These are phyloP conservation scores for Lipotes vexillifer DNA, from an alignment of 2,113 vertebrate species.

Conservation along the genomic window DNA sequence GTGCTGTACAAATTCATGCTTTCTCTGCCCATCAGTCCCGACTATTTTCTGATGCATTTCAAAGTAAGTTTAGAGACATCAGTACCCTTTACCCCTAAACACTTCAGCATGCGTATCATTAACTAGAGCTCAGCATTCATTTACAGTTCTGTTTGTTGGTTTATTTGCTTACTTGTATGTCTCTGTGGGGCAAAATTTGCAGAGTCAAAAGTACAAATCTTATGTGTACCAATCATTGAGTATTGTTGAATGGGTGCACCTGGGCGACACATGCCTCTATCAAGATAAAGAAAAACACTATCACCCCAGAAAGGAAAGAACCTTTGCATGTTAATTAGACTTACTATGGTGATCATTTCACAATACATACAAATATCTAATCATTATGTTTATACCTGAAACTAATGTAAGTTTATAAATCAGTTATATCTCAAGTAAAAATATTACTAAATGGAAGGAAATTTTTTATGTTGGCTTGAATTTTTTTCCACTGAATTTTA, in stretches of 20 bases:
- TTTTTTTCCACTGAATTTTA: slow-evolving; percentile 15
- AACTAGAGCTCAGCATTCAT: not conserved
- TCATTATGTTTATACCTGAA: not conserved
- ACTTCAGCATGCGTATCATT: not conserved
- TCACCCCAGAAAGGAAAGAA: not conserved
- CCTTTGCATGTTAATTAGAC: not conserved
- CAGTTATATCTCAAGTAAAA: not conserved
- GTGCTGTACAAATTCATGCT: not conserved
- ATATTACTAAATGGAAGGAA: not conserved
- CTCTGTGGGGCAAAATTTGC: not conserved
- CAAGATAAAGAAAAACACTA: not conserved
- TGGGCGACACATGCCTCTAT: not conserved
- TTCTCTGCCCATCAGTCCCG: not conserved
- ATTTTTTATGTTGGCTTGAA: not conserved
- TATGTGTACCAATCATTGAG: not conserved
- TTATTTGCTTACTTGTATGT: not conserved
- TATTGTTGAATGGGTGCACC: not conserved
- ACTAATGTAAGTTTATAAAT: not conserved
- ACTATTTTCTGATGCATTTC: not conserved
- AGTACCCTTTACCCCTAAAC: not conserved
- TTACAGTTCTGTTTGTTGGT: not conserved
- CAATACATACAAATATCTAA: not conserved
- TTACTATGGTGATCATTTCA: not conserved
- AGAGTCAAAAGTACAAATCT: not conserved
- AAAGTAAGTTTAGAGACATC: not conserved